phyloP scores from a whole-genome alignment of 2,113 vertebrate species.

The Grallaria varia region DNA sequence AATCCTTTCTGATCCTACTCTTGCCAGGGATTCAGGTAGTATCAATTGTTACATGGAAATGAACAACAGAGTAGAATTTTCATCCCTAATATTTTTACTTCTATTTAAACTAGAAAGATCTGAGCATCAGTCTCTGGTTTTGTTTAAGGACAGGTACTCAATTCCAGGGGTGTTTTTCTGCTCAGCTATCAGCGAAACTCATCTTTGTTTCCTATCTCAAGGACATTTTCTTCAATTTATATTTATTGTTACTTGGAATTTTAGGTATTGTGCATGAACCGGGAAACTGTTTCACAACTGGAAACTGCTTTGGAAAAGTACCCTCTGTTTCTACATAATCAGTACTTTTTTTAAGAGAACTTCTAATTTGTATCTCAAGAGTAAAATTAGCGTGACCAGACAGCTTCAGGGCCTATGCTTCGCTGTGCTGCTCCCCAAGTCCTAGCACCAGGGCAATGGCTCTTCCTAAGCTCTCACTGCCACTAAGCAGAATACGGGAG shows the following conservation, averaged over 20 bases:
- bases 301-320: neutral
- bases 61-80: neutral
- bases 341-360: neutral
- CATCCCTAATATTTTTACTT: neutral
- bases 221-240: neutral
- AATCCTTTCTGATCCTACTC: neutral
- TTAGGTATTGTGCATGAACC: neutral
- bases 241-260: neutral
- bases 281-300: neutral
- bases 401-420: neutral
- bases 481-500: neutral
- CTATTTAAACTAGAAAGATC: neutral
- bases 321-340: neutral
- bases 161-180: neutral
- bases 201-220: neutral
- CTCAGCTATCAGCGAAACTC: neutral
- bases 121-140: neutral
- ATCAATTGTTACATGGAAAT: neutral
- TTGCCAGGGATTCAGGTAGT: neutral
- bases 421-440: fast-evolving
- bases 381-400: neutral
- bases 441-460: neutral
- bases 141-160: neutral
- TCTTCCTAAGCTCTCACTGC: neutral
- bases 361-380: neutral